Percentiles rank a stretch among this genome's conserved stretches.
phyloP scores from a whole-genome alignment of 2,797 vertebrate species.

The Melanotaenia boesemani region DNA sequence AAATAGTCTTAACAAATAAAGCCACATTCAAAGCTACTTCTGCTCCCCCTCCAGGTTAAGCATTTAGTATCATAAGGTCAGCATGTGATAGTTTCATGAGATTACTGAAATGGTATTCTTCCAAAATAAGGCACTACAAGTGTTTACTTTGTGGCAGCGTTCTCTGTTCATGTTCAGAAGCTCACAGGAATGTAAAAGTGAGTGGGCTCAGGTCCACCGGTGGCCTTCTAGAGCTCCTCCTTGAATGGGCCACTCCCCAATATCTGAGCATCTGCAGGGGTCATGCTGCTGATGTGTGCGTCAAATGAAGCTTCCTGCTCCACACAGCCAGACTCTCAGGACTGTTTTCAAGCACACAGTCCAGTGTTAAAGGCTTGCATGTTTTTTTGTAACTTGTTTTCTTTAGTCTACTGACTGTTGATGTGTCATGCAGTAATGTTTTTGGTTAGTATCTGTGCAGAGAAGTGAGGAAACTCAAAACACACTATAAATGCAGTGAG shows the following conservation, averaged over 20 bases:
- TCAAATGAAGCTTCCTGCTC: constrained; percentile 20
- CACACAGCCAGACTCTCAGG: neutral
- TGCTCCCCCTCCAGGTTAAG: constrained; percentile 83
- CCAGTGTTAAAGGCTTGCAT: neutral
- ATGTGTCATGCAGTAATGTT: neutral
- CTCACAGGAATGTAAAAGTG: constrained; percentile 65
- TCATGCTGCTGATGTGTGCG: constrained; percentile 19
- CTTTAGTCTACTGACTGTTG: neutral
- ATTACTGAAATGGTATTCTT: constrained; percentile 74
- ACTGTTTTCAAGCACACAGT: neutral
- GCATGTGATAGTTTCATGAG: constrained; percentile 83
- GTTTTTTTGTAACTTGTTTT: neutral
- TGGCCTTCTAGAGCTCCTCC: constrained; percentile 52
- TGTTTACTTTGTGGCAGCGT: constrained; percentile 65
- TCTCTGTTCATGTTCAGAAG: constrained; percentile 71
- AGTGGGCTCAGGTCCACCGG: constrained; percentile 47
- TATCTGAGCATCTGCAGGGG: constrained; percentile 30
- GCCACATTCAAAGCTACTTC: constrained; percentile 76
- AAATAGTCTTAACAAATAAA: constrained; percentile 78
- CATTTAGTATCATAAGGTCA: constrained; percentile 84
- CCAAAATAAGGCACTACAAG: constrained; percentile 66
- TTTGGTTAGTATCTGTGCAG: neutral
- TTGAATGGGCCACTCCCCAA: constrained; percentile 26
- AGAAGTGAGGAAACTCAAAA: neutral
- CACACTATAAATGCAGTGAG: neutral